These are phyloP conservation scores for Pica pica DNA, from an alignment of 2,113 vertebrate genomes.

Conservation along the genomic window DNA sequence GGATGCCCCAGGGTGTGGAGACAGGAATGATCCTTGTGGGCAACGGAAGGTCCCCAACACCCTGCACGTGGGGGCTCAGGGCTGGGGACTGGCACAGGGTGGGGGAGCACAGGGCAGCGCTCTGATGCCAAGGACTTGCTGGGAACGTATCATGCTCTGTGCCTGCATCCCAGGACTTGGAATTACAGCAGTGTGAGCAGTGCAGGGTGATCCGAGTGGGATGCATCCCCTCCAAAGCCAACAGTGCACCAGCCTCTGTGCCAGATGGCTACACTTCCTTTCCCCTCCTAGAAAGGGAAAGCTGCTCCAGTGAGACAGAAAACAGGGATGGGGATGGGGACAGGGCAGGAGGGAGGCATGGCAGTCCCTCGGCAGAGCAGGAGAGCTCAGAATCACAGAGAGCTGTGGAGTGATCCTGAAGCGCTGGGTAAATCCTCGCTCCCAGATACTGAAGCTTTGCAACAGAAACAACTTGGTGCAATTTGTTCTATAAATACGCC, in stretches of 20 bases:
- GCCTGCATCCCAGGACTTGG: neutral
- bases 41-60: neutral
- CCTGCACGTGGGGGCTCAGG: neutral
- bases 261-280: neutral
- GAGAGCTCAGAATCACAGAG: neutral
- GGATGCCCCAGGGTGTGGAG: neutral
- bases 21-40: neutral
- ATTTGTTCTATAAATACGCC: constrained; percentile 52
- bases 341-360: rapidly evolving
- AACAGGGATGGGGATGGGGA: too few species aligned
- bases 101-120: neutral
- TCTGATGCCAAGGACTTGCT: neutral
- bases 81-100: neutral
- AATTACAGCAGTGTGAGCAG: neutral
- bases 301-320: neutral
- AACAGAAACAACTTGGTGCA: constrained; percentile 25
- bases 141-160: rapidly evolving
- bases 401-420: neutral
- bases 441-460: neutral
- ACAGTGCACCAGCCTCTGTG: neutral
- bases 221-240: neutral
- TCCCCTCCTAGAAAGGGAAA: neutral
- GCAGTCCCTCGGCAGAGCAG: neutral
- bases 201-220: neutral
- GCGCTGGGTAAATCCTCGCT: neutral